Evolutionary conservation across 2,888 invertebrate genomes (phyloP).

Genomic region (Drosophila atripex): DNA sequence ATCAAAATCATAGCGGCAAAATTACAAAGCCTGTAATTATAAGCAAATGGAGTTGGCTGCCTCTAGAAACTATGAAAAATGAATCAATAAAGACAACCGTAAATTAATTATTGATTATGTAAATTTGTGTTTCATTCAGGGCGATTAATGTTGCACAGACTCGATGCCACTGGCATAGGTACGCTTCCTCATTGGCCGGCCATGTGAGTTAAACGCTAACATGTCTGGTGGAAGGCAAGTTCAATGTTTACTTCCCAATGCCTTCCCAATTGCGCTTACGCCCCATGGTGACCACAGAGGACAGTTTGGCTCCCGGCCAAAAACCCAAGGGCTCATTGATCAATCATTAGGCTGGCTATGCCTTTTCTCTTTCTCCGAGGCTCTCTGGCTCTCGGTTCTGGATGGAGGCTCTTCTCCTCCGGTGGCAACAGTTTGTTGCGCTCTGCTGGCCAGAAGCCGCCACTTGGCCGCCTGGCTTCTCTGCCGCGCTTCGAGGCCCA

Average conservation of each 20-base stretch:
- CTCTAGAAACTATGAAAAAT: background rate
- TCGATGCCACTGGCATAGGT: slow-evolving; percentile 37
- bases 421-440: slow-evolving; percentile 77
- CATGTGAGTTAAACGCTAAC: slow-evolving; percentile 18
- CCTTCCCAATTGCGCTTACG: slow-evolving; percentile 76
- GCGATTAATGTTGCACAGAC: slow-evolving; percentile 28
- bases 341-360: slow-evolving; percentile 62
- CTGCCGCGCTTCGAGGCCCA: slow-evolving; percentile 27
- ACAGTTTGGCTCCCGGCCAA: slow-evolving; percentile 66
- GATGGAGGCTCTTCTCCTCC: background rate
- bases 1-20: background rate
- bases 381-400: slow-evolving; percentile 8
- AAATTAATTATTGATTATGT: background rate
- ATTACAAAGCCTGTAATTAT: slow-evolving; percentile 16
- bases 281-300: slow-evolving; percentile 50
- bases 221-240: slow-evolving; percentile 57
- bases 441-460: slow-evolving; percentile 61
- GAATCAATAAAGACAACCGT: background rate
- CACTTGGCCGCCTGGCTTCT: slow-evolving; percentile 26
- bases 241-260: slow-evolving; percentile 72
- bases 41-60: background rate
- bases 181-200: slow-evolving; percentile 65
- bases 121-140: slow-evolving; percentile 30
- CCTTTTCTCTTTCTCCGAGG: background rate
- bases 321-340: slow-evolving; percentile 48